Base-by-base conservation (phyloP, 2,888 invertebrate species). In the Lasioglossum oenotherae region DNA sequence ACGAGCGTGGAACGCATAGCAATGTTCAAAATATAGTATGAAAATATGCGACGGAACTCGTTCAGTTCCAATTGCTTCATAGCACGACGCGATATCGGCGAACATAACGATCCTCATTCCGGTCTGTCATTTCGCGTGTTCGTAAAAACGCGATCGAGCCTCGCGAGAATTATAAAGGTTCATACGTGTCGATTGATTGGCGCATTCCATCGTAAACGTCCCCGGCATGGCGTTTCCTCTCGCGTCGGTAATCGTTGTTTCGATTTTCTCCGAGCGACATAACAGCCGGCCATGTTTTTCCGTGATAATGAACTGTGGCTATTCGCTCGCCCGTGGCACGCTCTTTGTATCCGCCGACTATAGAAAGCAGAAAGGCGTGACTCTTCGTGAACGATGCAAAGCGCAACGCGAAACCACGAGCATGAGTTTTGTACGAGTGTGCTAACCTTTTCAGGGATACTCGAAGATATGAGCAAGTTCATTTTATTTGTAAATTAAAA, bases 341-440 rank as follows among this genome's bases (percentile, higher is more conserved):
- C 84, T 89, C 92, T 92, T 92, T 92, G 91, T 92, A 88, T 89
- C 90, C 86, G 92, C 92, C 92, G 92, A 89, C 89, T 41, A 76
- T 75, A 87, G 88, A 88, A 90, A 90, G 86, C 88, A 83, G 60
- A 60, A 74, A 67, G 60, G 67, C 84, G 85, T 85, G 87, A 49
- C 83, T 87, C 88, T 88, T 80, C 88, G 85, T 90, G 87, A 91
- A 91, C 90, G 89, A 92, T 90, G 89, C 88, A 90, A 85, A 82
- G 84, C 78, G 60, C 86, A 78, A 64, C 53, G 72, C 53, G 53
- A 72, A 69, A 73, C 80, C 16, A 38, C 53, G n/a, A 67, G n/a
- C 57, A 49, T 69, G 76, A 67, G 67, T 57, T 57, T 57, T 57
- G 0, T n/a, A n/a, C n/a, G n/a, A 10, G 57, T 12, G 57, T 10